phyloP scores from a whole-genome alignment of 2,113 vertebrate species.

The Laterallus jamaicensis region DNA sequence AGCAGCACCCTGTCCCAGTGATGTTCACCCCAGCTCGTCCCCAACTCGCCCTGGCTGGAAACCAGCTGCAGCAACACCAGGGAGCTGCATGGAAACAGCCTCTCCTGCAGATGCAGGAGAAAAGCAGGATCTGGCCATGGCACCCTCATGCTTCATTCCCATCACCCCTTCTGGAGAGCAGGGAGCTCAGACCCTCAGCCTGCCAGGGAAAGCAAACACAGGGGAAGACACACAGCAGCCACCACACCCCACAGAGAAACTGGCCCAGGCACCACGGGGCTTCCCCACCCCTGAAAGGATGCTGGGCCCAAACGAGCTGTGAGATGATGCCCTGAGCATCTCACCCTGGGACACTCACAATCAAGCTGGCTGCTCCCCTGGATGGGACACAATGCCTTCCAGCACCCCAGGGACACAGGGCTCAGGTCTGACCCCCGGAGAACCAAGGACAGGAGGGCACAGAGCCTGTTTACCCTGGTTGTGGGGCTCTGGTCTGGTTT shows the following conservation, averaged over 20 bases:
- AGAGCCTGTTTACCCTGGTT: too few species aligned
- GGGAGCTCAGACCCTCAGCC: not conserved
- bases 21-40: not conserved
- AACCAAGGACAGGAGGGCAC: too few species aligned
- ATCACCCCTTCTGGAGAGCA: not conserved
- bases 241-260: not conserved
- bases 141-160: not conserved
- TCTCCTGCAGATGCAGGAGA: not conserved
- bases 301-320: fast-evolving
- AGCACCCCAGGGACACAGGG: not conserved
- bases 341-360: not conserved
- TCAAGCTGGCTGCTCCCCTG: fast-evolving
- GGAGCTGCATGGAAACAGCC: not conserved
- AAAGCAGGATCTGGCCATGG: not conserved
- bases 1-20: fast-evolving
- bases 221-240: not conserved
- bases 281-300: fast-evolving
- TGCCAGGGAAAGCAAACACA: not conserved
- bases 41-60: not conserved
- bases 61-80: not conserved
- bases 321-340: not conserved
- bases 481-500: too few species aligned
- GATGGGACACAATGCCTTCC: not conserved
- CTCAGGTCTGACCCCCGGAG: not conserved
- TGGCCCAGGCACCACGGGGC: fast-evolving